These are phyloP conservation scores for Marcusenius ussheri DNA, from an alignment of 2,113 vertebrate genomes.

Conservation along the genomic window DNA sequence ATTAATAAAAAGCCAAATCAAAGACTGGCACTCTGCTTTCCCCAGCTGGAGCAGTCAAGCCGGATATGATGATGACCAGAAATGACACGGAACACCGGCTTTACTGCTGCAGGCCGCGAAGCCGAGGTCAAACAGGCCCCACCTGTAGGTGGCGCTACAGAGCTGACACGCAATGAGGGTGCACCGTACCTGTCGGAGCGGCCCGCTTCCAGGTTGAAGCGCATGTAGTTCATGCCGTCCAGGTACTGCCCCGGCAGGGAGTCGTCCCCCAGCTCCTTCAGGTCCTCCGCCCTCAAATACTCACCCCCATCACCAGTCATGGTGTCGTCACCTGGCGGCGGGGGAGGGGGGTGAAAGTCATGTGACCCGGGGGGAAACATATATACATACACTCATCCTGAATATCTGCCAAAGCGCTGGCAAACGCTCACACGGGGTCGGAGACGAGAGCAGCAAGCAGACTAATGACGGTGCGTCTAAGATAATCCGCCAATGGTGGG, in stretches of 20 bases:
- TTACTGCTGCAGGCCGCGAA: background rate
- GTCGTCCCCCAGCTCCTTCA: conserved; percentile 90
- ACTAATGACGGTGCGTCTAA: background rate
- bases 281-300: conserved; percentile 87
- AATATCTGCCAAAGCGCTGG: background rate
- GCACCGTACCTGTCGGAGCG: conserved; percentile 81
- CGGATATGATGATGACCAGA: background rate
- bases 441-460: background rate
- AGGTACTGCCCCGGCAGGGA: conserved; percentile 91
- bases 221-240: conserved; percentile 92
- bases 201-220: conserved; percentile 84
- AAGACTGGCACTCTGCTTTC: background rate
- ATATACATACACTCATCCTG: background rate
- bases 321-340: conserved; percentile 79
- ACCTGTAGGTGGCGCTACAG: background rate
- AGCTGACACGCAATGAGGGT: background rate
- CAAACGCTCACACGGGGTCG: background rate
- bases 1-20: background rate
- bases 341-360: conserved; percentile 20
- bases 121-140: background rate
- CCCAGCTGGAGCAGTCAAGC: background rate
- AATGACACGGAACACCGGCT: background rate
- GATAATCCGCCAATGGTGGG: background rate
- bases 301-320: conserved; percentile 95
- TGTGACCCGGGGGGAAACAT: background rate